phyloP scores from a whole-genome alignment of 2,888 invertebrate genomes.

The Heliconius erato region DNA sequence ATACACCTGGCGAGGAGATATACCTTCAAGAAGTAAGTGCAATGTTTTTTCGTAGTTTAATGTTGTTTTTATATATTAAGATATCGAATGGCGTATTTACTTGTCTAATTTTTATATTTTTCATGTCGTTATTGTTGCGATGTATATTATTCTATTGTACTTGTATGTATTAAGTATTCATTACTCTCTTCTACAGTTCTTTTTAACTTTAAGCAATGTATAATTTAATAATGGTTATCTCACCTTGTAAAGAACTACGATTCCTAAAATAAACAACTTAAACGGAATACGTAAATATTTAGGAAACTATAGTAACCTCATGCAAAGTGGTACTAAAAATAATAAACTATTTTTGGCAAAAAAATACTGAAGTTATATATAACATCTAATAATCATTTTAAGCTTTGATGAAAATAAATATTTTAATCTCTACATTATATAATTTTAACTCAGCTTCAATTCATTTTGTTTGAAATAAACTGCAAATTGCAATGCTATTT shows the following conservation, averaged over 20 bases:
- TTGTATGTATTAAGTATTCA: no score
- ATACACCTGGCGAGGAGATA: constrained; percentile 59
- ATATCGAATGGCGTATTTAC: background rate
- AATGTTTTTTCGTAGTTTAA: no score
- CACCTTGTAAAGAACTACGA: constrained; percentile 25
- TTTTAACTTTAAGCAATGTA: no score
- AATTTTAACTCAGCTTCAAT: no score
- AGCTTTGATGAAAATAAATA: no score
- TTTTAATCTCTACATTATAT: no score
- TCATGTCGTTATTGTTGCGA: background rate
- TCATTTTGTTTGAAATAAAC: no score
- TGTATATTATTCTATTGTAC: background rate
- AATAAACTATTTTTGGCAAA: background rate
- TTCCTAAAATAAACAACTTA: constrained; percentile 8
- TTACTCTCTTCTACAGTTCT: no score
- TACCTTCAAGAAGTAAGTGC: constrained; percentile 75
- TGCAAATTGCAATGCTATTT: no score
- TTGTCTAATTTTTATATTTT: background rate
- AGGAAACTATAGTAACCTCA: background rate
- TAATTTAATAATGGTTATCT: no score
- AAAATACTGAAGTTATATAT: no score
- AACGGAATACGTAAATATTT: constrained; percentile 21
- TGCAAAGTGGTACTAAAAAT: background rate
- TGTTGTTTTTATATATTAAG: background rate
- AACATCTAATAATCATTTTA: background rate